phyloP scores from a whole-genome alignment of 2,113 vertebrate species.

The Meriones unguiculatus region DNA sequence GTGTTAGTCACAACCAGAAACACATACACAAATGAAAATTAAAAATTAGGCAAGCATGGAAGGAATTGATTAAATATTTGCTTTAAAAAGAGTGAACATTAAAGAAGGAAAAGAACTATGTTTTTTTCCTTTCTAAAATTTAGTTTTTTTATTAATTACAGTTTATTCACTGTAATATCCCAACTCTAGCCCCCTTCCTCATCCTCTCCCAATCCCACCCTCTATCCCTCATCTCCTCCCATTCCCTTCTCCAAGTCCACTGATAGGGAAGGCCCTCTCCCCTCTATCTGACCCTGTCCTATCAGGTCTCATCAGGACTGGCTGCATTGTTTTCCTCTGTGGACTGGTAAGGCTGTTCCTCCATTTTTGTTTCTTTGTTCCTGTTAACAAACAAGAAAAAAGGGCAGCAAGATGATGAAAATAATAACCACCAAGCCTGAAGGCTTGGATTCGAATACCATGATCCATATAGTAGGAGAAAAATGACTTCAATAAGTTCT shows the following conservation, averaged over 20 bases:
- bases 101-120: conserved; percentile 12
- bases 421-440: background rate
- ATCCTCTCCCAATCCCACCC: no score
- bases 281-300: no score
- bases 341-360: no score
- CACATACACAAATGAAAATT: background rate
- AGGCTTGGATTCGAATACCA: background rate
- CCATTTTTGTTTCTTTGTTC: background rate
- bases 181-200: no score
- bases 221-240: no score
- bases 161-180: no score
- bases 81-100: background rate
- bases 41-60: background rate
- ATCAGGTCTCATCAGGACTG: no score
- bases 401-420: background rate
- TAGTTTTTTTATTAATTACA: no score
- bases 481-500: background rate
- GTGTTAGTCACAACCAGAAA: background rate
- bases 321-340: no score
- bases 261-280: no score
- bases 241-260: no score
- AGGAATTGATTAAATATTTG: background rate
- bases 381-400: background rate
- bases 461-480: background rate
- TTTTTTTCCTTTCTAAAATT: no score